Base-by-base conservation (phyloP, 2,888 invertebrate genomes). In the Octodonta nipae region DNA sequence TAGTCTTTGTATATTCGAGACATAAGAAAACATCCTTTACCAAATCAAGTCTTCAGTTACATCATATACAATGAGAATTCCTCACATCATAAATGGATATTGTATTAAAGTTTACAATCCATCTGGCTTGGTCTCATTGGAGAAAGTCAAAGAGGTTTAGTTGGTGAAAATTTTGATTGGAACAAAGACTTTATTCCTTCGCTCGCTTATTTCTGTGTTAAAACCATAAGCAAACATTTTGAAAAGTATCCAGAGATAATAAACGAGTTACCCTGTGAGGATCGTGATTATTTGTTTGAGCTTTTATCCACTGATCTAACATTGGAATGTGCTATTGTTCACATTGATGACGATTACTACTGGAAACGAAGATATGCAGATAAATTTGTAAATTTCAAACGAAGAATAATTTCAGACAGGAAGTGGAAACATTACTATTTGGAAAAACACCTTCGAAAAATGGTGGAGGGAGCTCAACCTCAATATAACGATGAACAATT, bases 341-440 rank as follows among this genome's bases (percentile, higher is more conserved):
- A 62, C 10, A 70, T 75, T 22, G 61, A 63, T 13, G 66, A 74
- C 41, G 75, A 77, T 47, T 66, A 69, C 52, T 78, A 75, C 54
- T 78, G 78, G 78, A 61, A 71, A 49, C 63, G 75, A 32, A 65
- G 69, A 44, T 73, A 62, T 51, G 34, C 37, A 2, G 50, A 49
- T 13, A 48, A 54, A 17, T 64, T 55, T 45, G 54, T 55, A 4
- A 22, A 42, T 16, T 43, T 50, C 16, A 47, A 43, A 3, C 43
- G 46, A 20, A 42, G 45, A 3, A 48, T 49, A 29, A 51, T 54
- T 3, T 10, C 34, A 14, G 41, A 44, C 5, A 57, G 56, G 55
- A 57, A 52, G 3, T 64, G 63, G 63, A 65, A 64, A 48, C 45
- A 44, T 26, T 40, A 58, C 4, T 64, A 55, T 42, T 32, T 65